A percentile compares a stretch with the other conserved stretches of the same genome.
Evolutionary conservation across 2,888 invertebrate species (phyloP).

Genomic region (Cheilosia impressa): DNA sequence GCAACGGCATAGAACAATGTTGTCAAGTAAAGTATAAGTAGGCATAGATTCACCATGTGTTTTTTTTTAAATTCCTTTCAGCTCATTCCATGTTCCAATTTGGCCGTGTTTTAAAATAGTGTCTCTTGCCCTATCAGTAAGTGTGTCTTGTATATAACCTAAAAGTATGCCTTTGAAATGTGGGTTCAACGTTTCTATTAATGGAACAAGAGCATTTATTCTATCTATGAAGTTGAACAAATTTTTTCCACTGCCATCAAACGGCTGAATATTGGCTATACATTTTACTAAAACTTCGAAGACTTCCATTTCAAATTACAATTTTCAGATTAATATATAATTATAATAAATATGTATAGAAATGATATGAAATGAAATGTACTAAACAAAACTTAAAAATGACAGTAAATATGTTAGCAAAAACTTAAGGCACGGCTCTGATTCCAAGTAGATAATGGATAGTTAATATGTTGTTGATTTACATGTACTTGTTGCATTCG

Average conservation of each 20-base stretch:
- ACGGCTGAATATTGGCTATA: too few species aligned
- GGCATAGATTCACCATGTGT: not conserved
- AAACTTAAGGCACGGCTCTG: too few species aligned
- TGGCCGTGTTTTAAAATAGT: constrained; percentile 1
- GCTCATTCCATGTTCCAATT: not conserved
- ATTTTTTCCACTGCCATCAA: too few species aligned
- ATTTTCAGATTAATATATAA: not conserved
- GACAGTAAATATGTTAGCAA: not conserved
- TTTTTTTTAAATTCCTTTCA: not conserved
- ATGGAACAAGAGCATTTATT: constrained; percentile 10
- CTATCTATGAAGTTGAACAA: constrained; percentile 8
- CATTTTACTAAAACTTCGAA: not conserved
- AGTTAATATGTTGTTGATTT: too few species aligned
- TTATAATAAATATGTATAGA: too few species aligned
- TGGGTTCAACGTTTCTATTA: constrained; percentile 9
- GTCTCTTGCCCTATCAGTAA: not conserved
- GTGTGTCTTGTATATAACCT: constrained; percentile 1
- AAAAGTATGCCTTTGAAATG: not conserved
- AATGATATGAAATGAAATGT: too few species aligned
- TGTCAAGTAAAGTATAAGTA: constrained; percentile 16
- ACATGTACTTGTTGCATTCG: not conserved
- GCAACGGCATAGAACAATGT: constrained; percentile 3
- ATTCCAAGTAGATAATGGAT: too few species aligned
- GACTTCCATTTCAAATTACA: not conserved
- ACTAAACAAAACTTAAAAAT: not conserved